Percentiles rank a stretch among this genome's conserved stretches.
Conservation (phyloP, 1,140 invertebrate species). For the Pteromalus puparum region DNA sequence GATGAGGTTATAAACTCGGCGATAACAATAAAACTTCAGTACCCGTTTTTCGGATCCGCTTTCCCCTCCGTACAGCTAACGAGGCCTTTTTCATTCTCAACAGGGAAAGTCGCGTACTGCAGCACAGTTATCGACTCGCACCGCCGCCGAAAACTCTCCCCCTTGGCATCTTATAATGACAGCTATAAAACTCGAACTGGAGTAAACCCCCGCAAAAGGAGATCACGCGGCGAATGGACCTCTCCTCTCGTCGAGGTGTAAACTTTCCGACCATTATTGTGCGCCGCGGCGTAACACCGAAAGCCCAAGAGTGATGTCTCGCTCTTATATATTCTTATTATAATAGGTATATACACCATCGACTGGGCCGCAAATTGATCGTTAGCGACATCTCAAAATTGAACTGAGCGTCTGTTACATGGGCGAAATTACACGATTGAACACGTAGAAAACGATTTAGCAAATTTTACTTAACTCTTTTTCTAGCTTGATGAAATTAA, state of each 20-base stretch:
- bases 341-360: no score
- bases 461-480: no score
- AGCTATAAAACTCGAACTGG: slow-evolving; percentile 16
- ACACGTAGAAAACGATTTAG: no score
- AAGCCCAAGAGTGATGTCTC: no score
- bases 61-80: neutral
- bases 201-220: slow-evolving; percentile 7
- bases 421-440: no score
- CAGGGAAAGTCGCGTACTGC: neutral
- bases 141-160: neutral
- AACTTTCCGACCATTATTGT: slow-evolving; percentile 2
- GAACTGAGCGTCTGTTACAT: no score
- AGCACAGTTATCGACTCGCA: neutral
- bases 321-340: no score
- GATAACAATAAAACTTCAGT: neutral
- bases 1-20: slow-evolving; percentile 1
- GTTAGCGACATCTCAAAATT: no score
- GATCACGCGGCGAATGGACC: neutral
- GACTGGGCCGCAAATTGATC: no score
- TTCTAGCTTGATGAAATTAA: no score
- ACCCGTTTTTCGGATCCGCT: neutral
- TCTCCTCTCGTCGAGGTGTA: neutral
- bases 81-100: neutral
- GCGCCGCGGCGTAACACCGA: no score
- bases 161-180: slow-evolving; percentile 4